Conservation (phyloP, 1,140 invertebrate genomes). For the fruit fly (Drosophila melanogaster) region Release_6_plus_ISO1_MT NT_033779.5:3307501-3308000, state of each 20-base stretch:
- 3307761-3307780: conserved; percentile 21
- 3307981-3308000: background rate
- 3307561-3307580: background rate
- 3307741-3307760: conserved; percentile 24
- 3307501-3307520: conserved; percentile 35
- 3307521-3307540: conserved; percentile 49
- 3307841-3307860: conserved; percentile 27
- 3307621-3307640: conserved; percentile 2
- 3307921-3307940: conserved; percentile 33
- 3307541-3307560: background rate
- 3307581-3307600: background rate
- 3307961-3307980: conserved; percentile 19
- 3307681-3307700: conserved; percentile 51
- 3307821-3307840: conserved; percentile 29
- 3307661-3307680: conserved; percentile 49
- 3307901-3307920: conserved; percentile 60
- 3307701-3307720: conserved; percentile 32
- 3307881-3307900: conserved; percentile 15
- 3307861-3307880: background rate
- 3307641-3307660: conserved; percentile 20
- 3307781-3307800: conserved; percentile 14
- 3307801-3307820: conserved; percentile 18
- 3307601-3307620: background rate
- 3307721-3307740: conserved; percentile 2
- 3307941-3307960: conserved; percentile 3